Conservation (phyloP, 1,140 invertebrate species). For the Drosophila fuyamai region DNA sequence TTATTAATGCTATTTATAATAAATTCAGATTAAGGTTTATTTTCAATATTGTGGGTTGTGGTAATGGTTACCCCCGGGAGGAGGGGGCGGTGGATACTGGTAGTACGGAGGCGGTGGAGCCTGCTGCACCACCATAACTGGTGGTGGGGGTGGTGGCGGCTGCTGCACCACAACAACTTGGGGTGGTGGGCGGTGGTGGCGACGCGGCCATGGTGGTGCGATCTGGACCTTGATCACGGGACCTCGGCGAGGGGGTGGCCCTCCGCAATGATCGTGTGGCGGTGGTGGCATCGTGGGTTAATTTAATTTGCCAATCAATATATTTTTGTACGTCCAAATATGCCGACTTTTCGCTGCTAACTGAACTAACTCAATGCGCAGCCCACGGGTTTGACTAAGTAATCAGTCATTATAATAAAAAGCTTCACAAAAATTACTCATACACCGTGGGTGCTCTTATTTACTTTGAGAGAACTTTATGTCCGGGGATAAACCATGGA, state of each 20-base stretch:
- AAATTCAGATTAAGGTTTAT: conserved; percentile 21
- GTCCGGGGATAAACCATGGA: not conserved
- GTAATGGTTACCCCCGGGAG: conserved; percentile 51
- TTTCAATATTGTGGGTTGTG: conserved; percentile 56
- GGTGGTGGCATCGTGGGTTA: conserved; percentile 58
- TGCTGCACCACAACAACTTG: conserved; percentile 67
- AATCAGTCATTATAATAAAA: conserved; percentile 16
- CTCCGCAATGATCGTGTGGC: conserved; percentile 63
- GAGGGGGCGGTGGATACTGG: conserved; percentile 52
- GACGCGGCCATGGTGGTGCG: conserved; percentile 67
- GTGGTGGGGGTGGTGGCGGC: conserved; percentile 52
- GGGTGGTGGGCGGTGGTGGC: conserved; percentile 54
- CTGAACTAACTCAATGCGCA: conserved; percentile 11
- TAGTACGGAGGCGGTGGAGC: conserved; percentile 50
- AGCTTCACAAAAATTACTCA: conserved; percentile 57
- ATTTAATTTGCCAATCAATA: not conserved
- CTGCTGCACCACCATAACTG: conserved; percentile 64
- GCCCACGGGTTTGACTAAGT: conserved; percentile 6
- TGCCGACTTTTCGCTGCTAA: conserved; percentile 28
- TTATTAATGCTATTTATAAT: conserved; percentile 10
- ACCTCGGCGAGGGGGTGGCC: conserved; percentile 63
- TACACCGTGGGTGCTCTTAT: conserved; percentile 26
- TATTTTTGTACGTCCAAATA: conserved; percentile 24
- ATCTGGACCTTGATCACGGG: conserved; percentile 73
- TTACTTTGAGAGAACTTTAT: not conserved